These are phyloP conservation scores for Carettochelys insculpta DNA, from an alignment of 2,113 vertebrate genomes.

Conservation along the genomic window DNA sequence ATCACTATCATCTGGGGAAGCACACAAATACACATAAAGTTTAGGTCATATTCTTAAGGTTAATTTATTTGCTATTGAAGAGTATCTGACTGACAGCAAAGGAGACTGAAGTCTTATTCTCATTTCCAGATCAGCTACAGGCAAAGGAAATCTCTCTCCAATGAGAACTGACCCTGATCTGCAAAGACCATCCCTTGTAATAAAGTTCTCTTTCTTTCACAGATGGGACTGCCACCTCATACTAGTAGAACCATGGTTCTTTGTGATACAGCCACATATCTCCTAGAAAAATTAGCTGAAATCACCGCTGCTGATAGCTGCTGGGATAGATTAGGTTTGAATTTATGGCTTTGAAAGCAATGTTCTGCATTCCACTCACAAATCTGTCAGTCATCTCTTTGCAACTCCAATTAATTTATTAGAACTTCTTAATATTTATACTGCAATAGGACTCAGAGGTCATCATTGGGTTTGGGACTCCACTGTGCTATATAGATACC, in stretches of 20 bases:
- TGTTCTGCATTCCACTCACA: not conserved
- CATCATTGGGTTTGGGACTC: not conserved
- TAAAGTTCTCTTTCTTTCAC: not conserved
- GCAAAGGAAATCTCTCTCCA: not conserved
- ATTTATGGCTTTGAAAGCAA: not conserved
- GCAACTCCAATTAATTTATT: not conserved
- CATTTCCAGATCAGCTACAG: not conserved
- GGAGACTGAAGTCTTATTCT: not conserved
- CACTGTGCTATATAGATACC: not conserved
- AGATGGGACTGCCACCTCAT: fast-evolving
- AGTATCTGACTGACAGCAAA: not conserved
- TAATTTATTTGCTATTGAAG: not conserved
- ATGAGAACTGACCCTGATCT: not conserved
- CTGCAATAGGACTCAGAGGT: not conserved
- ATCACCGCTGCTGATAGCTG: not conserved
- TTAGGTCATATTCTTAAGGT: not conserved
- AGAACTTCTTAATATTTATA: not conserved
- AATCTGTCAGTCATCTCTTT: not conserved
- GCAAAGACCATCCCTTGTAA: not conserved
- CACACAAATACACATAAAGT: not conserved
- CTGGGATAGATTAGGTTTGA: not conserved
- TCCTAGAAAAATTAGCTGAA: not conserved
- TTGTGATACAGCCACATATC: not conserved
- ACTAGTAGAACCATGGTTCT: not conserved
- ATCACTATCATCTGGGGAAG: not conserved